Evolutionary conservation across 1,140 invertebrate genomes (phyloP).

Genomic region (Metaphire vulgaris): DNA sequence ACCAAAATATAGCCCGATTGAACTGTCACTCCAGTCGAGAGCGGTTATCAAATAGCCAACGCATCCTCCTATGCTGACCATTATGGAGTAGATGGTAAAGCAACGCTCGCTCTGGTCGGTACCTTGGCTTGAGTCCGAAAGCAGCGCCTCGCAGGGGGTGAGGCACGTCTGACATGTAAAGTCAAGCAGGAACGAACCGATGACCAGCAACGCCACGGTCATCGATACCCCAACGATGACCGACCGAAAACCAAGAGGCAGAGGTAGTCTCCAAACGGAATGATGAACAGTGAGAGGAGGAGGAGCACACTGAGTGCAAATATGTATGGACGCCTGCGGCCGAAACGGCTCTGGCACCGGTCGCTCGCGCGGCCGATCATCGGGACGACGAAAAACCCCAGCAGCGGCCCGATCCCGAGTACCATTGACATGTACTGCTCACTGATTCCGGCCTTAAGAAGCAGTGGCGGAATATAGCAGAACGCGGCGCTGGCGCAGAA

Average conservation of each 20-base stretch:
- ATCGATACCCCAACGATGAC: conserved; percentile 32
- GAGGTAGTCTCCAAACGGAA: conserved; percentile 46
- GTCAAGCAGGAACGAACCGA: conserved; percentile 53
- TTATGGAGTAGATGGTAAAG: conserved; percentile 54
- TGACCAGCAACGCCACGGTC: conserved; percentile 41
- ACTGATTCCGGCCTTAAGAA: conserved; percentile 54
- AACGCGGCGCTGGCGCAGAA: conserved; percentile 54
- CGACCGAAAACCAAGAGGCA: conserved; percentile 33
- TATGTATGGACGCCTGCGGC: conserved; percentile 55
- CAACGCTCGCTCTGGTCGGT: conserved; percentile 45
- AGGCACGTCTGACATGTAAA: conserved; percentile 54
- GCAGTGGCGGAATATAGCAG: conserved; percentile 55
- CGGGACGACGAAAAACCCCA: conserved; percentile 54
- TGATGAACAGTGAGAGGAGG: conserved; percentile 43
- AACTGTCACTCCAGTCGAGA: conserved; percentile 52
- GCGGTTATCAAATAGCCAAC: conserved; percentile 55
- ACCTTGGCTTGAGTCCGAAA: conserved; percentile 50
- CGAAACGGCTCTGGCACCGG: conserved; percentile 48
- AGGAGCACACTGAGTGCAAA: conserved; percentile 47
- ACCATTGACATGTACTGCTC: conserved; percentile 53
- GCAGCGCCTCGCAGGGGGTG: conserved; percentile 55
- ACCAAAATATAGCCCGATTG: conserved; percentile 42
- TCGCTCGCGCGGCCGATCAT: conserved; percentile 53
- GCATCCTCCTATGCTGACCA: conserved; percentile 54
- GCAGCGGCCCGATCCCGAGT: conserved; percentile 50